A percentile compares a stretch with the other conserved stretches of the same genome.
Conservation (phyloP, 2,888 invertebrate species). For the Plebejus anna region DNA sequence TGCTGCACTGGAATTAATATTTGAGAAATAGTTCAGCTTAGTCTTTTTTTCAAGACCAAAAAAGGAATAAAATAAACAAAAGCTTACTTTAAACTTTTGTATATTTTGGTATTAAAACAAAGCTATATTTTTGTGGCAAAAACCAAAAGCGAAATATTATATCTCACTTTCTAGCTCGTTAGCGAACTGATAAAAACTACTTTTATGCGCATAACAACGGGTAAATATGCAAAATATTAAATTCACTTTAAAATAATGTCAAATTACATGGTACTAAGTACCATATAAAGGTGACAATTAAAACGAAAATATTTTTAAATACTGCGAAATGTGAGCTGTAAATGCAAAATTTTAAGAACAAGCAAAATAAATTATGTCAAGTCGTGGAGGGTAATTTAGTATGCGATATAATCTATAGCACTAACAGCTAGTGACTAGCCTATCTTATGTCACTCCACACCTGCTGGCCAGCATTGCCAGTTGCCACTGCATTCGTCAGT, state of each 20-base stretch:
- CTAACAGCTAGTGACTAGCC: conserved; percentile 1
- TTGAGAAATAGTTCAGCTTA: too few relatives aligned
- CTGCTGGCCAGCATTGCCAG: conserved; percentile 17
- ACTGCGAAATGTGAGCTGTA: conserved; percentile 4
- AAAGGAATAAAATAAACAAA: background rate
- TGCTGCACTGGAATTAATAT: too few relatives aligned
- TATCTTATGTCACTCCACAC: conserved; percentile 23
- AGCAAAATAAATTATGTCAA: conserved; percentile 26
- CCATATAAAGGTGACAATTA: conserved; percentile 16
- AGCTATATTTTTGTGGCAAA: background rate
- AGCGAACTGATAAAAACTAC: background rate
- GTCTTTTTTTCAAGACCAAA: background rate
- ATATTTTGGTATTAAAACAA: background rate
- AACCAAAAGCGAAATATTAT: background rate
- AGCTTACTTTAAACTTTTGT: background rate
- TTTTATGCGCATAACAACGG: background rate
- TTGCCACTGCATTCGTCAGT: conserved; percentile 23
- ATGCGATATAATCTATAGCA: conserved; percentile 27
- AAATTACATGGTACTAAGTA: conserved; percentile 15
- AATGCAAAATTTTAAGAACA: conserved; percentile 17
- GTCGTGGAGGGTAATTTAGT: conserved; percentile 15
- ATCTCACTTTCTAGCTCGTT: conserved; percentile 13
- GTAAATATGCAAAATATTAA: background rate
- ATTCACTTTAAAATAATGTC: background rate
- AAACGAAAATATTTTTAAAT: conserved; percentile 9